Percentiles rank a stretch among this genome's conserved stretches.
Evolutionary conservation across 2,113 vertebrate species (phyloP).

Genomic region (Colistium nudipinnis): DNA sequence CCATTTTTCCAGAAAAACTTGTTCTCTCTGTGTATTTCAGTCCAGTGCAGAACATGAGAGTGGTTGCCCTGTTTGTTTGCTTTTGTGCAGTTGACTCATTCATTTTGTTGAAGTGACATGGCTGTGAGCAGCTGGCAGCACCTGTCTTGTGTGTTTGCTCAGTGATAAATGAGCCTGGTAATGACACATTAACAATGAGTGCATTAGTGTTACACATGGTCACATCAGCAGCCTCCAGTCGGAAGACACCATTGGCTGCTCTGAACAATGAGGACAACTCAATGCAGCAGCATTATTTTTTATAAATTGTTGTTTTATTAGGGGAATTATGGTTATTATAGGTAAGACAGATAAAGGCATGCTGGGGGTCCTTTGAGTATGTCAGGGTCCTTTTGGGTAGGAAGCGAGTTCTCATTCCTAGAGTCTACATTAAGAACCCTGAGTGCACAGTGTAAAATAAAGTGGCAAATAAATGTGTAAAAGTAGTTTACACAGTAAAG

Average conservation of each 20-base stretch:
- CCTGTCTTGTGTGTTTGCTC: constrained; percentile 70
- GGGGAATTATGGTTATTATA: too few species aligned
- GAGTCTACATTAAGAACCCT: too few species aligned
- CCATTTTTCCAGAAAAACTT: too few species aligned
- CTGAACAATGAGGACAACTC: constrained; percentile 26
- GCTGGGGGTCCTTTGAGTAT: too few species aligned
- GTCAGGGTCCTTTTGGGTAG: too few species aligned
- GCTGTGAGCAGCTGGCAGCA: constrained; percentile 33
- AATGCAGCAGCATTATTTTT: constrained; percentile 11
- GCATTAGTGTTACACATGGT: constrained; percentile 46
- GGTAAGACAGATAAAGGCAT: too few species aligned
- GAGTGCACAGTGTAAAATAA: too few species aligned
- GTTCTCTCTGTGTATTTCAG: neutral
- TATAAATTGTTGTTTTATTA: too few species aligned
- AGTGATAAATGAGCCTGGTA: constrained; percentile 55
- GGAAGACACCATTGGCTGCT: too few species aligned
- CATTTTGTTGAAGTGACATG: constrained; percentile 29
- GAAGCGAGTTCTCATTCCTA: too few species aligned
- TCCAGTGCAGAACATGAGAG: neutral
- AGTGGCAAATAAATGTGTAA: too few species aligned
- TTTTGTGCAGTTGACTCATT: neutral
- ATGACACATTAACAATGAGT: constrained; percentile 70
- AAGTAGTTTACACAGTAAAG: too few species aligned
- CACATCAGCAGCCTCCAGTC: constrained; percentile 42
- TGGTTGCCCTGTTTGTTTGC: constrained; percentile 6